phyloP scores from a whole-genome alignment of 2,113 vertebrate genomes.

The Hystrix brachyura region DNA sequence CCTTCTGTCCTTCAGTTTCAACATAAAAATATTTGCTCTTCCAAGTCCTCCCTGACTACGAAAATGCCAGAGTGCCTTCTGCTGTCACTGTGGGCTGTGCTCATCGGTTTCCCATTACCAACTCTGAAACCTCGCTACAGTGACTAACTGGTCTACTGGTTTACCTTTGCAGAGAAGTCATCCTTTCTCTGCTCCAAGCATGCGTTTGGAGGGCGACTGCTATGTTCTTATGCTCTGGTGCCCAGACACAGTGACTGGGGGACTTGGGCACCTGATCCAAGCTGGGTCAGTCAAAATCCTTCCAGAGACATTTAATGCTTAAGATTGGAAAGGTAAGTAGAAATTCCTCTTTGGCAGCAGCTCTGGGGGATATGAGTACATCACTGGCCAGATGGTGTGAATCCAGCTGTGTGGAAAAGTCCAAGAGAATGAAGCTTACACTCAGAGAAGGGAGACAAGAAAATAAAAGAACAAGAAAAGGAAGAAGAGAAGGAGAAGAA shows the following conservation, averaged over 20 bases:
- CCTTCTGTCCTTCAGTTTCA: slow-evolving; percentile 44
- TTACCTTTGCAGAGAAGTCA: neutral
- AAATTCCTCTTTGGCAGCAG: slow-evolving; percentile 50
- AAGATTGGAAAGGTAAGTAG: neutral
- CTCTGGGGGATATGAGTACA: neutral
- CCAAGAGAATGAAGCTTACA: slow-evolving; percentile 1
- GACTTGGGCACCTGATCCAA: neutral
- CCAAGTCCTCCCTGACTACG: neutral
- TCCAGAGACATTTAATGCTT: slow-evolving; percentile 16
- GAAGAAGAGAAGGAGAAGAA: neutral
- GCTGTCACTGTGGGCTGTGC: neutral
- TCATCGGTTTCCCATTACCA: neutral
- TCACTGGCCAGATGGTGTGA: neutral
- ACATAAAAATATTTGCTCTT: slow-evolving; percentile 32
- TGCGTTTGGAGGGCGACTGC: neutral
- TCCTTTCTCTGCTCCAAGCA: neutral
- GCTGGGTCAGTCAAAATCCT: neutral
- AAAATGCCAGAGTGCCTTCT: neutral
- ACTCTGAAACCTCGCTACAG: neutral
- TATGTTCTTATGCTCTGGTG: neutral
- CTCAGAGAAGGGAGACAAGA: neutral
- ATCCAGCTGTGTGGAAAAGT: neutral
- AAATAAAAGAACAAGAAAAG: neutral
- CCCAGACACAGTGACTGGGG: slow-evolving; percentile 19
- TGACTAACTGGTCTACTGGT: neutral